These are phyloP conservation scores for Callospermophilus lateralis DNA, from an alignment of 2,113 vertebrate genomes.

Conservation along the genomic window DNA sequence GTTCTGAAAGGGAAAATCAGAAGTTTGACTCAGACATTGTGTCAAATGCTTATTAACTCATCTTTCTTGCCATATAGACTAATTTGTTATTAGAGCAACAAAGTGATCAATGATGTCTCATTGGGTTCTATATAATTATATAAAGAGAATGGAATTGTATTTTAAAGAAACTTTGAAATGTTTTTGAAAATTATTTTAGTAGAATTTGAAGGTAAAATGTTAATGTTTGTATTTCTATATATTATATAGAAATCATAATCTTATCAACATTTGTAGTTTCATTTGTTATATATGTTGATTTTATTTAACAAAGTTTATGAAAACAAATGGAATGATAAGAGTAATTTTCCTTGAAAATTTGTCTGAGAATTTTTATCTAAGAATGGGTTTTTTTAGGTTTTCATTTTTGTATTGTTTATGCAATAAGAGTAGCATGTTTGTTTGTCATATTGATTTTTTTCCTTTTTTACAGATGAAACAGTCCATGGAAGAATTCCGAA, in stretches of 20 bases:
- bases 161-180: background rate
- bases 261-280: background rate
- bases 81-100: background rate
- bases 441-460: background rate
- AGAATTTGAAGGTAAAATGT: constrained; percentile 10
- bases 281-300: constrained; percentile 38
- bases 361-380: background rate
- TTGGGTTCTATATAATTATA: background rate
- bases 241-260: background rate
- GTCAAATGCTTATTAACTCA: background rate
- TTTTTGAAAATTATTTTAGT: background rate
- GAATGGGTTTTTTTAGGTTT: background rate
- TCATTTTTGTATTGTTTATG: background rate
- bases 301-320: constrained; percentile 44
- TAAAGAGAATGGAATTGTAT: background rate
- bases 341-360: background rate
- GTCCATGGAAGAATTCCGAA: constrained; percentile 97
- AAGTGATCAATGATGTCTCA: background rate
- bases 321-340: background rate
- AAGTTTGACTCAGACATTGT: background rate
- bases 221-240: constrained; percentile 22
- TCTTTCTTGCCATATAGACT: background rate
- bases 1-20: background rate
- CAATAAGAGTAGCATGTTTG: background rate
- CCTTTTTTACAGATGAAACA: constrained; percentile 93